These are phyloP conservation scores for Gobius niger DNA, from an alignment of 2,113 vertebrate genomes.

Conservation along the genomic window DNA sequence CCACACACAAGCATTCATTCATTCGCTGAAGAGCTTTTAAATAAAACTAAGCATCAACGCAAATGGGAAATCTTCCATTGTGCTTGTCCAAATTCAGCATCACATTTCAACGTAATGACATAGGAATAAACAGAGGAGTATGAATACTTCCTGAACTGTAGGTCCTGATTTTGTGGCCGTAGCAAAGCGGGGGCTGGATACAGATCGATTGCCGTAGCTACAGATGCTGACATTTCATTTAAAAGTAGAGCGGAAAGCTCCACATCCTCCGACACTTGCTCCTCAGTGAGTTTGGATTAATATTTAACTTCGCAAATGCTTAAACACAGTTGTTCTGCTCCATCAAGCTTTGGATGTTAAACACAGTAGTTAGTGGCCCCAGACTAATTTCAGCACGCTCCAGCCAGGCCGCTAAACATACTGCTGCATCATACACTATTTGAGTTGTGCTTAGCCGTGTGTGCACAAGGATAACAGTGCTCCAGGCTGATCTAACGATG, in stretches of 20 bases:
- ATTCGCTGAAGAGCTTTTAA: constrained; percentile 14
- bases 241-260: constrained; percentile 19
- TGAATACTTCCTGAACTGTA: background rate
- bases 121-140: no score
- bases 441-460: constrained; percentile 5
- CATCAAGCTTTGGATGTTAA: constrained; percentile 1
- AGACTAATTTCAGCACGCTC: constrained; percentile 12
- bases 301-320: constrained; percentile 15
- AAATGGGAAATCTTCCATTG: no score
- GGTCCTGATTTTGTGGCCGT: constrained; percentile 23
- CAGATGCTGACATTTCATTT: constrained; percentile 42
- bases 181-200: constrained; percentile 3
- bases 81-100: no score
- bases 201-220: constrained; percentile 24
- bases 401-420: constrained; percentile 1
- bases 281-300: constrained; percentile 18
- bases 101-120: no score
- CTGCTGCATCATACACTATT: constrained; percentile 19
- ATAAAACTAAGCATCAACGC: no score
- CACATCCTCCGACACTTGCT: constrained; percentile 6
- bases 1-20: constrained; percentile 16
- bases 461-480: constrained; percentile 5
- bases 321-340: constrained; percentile 9
- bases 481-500: constrained; percentile 1
- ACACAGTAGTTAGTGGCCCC: constrained; percentile 16